These are phyloP conservation scores for Malurus cyaneus DNA, from an alignment of 2,113 vertebrate genomes.

Conservation along the genomic window DNA sequence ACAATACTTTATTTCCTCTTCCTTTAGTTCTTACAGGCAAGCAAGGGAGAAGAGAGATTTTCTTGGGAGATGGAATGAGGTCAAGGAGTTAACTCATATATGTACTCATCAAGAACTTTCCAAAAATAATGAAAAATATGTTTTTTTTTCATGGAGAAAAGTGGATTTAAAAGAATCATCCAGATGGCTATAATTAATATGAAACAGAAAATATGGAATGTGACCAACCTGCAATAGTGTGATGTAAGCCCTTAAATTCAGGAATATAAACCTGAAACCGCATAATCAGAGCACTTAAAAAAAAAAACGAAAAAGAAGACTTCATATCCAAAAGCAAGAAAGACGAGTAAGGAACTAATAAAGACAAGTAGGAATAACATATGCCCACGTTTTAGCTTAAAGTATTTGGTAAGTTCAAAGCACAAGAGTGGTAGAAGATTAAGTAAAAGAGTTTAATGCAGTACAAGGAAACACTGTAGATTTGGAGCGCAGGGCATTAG, in stretches of 20 bases:
- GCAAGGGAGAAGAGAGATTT: conserved; percentile 2
- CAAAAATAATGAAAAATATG: not conserved
- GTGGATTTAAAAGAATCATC: not conserved
- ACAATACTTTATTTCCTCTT: conserved; percentile 22
- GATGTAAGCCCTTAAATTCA: not conserved
- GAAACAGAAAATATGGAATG: not conserved
- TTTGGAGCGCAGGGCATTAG: not conserved
- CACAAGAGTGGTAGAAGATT: not conserved
- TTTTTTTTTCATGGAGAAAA: not conserved
- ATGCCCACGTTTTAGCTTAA: not conserved
- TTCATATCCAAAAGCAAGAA: not conserved
- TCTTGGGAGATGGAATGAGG: conserved; percentile 22
- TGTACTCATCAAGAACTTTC: not conserved
- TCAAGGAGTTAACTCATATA: conserved; percentile 18
- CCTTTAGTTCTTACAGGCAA: conserved; percentile 7
- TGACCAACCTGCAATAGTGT: not conserved
- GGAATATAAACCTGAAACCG: not conserved
- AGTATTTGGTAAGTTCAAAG: not conserved
- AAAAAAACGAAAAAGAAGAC: not conserved
- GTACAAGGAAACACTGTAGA: not conserved
- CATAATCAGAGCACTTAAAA: not conserved
- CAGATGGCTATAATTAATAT: not conserved
- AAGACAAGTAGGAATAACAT: not conserved
- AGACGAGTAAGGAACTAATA: not conserved
- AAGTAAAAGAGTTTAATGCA: not conserved